phyloP scores from a whole-genome alignment of 1,140 invertebrate species.

The Hylaeus volcanicus region DNA sequence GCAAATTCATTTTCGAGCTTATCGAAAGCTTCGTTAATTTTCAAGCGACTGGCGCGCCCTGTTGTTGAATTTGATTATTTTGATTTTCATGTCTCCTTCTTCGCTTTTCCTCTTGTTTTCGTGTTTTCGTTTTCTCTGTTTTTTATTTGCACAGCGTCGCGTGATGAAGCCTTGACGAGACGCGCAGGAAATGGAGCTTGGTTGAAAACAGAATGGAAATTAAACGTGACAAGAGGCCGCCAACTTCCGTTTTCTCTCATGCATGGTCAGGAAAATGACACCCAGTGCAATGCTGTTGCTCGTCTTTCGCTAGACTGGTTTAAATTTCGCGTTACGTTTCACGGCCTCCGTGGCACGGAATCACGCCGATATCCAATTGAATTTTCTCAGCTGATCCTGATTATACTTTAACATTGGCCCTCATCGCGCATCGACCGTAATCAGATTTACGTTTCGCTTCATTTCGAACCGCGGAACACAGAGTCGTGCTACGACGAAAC shows the following conservation, averaged over 20 bases:
- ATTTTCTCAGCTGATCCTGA: conserved; percentile 23
- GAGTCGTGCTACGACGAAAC: neutral
- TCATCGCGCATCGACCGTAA: neutral
- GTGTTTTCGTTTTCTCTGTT: neutral
- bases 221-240: conserved; percentile 23
- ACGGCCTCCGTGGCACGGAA: neutral
- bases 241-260: conserved; percentile 11
- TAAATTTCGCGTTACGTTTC: conserved; percentile 17
- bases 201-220: conserved; percentile 10
- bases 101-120: neutral
- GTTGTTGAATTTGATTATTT: conserved; percentile 31
- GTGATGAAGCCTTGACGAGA: neutral
- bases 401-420: conserved; percentile 31
- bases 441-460: conserved; percentile 25
- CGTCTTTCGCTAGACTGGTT: conserved; percentile 14
- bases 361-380: conserved; percentile 11
- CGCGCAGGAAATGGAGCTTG: neutral
- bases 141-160: neutral
- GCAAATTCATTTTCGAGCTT: conserved; percentile 44
- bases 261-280: conserved; percentile 24
- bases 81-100: neutral
- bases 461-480: neutral
- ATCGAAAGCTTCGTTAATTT: conserved; percentile 45
- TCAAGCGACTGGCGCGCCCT: neutral
- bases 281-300: conserved; percentile 35